These are phyloP conservation scores for Copsychus sechellarum DNA, from an alignment of 2,113 vertebrate species.

Conservation along the genomic window DNA sequence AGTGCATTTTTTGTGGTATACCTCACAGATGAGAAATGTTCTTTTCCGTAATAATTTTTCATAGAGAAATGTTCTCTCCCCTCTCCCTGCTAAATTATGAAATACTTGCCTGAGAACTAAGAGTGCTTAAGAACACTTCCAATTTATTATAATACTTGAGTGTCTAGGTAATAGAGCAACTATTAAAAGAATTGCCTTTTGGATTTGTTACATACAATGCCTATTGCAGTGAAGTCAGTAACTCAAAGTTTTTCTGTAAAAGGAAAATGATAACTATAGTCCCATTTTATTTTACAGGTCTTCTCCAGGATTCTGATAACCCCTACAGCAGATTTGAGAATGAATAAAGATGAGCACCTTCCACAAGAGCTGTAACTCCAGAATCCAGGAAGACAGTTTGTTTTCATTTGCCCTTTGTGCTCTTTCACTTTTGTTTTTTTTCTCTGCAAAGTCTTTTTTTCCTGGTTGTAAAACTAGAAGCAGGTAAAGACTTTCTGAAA, in stretches of 20 bases:
- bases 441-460: background rate
- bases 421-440: background rate
- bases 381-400: background rate
- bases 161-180: background rate
- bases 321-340: slow-evolving; percentile 89
- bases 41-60: background rate
- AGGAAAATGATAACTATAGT: background rate
- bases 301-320: slow-evolving; percentile 85
- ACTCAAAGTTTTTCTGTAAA: background rate
- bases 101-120: background rate
- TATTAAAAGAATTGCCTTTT: background rate
- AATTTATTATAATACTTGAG: background rate
- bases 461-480: background rate
- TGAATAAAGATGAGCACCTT: slow-evolving; percentile 67
- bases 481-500: background rate
- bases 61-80: background rate
- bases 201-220: background rate
- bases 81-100: background rate
- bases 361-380: background rate
- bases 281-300: slow-evolving; percentile 74
- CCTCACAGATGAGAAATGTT: background rate
- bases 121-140: background rate
- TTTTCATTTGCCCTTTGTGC: background rate
- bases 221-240: background rate
- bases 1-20: background rate